Base-by-base conservation (phyloP, 2,888 invertebrate genomes). In the Erynnis tages region DNA sequence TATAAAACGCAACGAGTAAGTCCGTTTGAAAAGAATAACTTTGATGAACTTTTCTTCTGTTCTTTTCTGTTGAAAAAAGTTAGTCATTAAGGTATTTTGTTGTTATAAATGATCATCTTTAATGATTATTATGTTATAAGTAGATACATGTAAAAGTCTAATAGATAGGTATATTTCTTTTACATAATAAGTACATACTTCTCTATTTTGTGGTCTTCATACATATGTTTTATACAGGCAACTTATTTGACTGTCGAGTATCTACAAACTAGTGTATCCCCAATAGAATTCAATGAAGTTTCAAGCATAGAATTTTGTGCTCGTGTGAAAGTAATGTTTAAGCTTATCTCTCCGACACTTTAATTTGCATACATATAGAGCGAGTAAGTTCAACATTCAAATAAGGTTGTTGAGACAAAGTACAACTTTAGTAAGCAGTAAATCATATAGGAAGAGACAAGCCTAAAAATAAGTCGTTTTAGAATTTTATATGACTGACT, bases 241-340 rank as follows among this genome's bases (percentile, higher is more conserved):
- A 16, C 8, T 34, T 16, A n/a, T 19, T 35, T 8, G 10, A 46
- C 27, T 46, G 17, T 35, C 17, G 17, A 37, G 38, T 40, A 30
- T 14, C 38, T 48, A 10, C 14, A 48, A 48, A 48, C 48, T 48
- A 30, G 38, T 48, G n/a, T 30, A 48, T 46, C 29, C 38, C 23
- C 48, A 30, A 32, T 17, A 35, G 38, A 48, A 48, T 48, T 48
- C 48, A 48, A 48, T 48, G 48, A 48, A 48, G 48, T 48, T 48
- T 38, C 48, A 48, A 30, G 48, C 27, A 40, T 40, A 30, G 48
- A 40, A 40, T 48, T 38, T 48, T 48, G 40, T 48, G 40, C 40
- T 14, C 30, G 48, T 48, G 40, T 32, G 48, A 40, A 48, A 40
- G 48, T 48, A 48, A 48, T 48, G 40, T 48, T 40, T 40, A 38